Percentiles rank a stretch among this genome's conserved stretches.
Evolutionary conservation across 2,113 vertebrate genomes (phyloP).

Genomic region (Megaleporinus macrocephalus): DNA sequence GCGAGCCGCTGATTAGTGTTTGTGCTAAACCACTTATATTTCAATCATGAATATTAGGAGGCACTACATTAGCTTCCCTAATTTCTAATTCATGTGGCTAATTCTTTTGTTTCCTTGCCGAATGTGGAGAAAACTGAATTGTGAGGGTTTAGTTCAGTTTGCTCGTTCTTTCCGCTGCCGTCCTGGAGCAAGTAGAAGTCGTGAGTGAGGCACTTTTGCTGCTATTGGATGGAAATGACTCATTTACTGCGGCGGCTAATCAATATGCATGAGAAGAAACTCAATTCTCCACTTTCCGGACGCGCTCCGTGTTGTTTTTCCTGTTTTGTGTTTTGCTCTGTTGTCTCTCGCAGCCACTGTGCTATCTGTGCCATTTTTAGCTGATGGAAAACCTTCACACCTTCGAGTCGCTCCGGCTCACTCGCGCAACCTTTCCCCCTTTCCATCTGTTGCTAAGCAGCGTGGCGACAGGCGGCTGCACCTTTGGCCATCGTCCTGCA

Average conservation of each 20-base stretch:
- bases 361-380: constrained; percentile 20
- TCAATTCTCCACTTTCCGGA: not conserved
- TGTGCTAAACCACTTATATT: constrained; percentile 17
- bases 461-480: not conserved
- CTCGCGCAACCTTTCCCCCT: not conserved
- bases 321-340: not conserved
- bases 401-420: not conserved
- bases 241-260: not conserved
- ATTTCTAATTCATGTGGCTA: not conserved
- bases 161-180: not conserved
- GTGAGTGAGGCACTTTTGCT: too few species aligned
- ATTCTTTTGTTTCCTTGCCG: not conserved
- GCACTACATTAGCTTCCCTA: not conserved
- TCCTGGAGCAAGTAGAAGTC: not conserved
- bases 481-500: not conserved
- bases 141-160: not conserved
- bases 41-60: constrained; percentile 23
- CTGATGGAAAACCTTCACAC: not conserved
- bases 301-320: not conserved
- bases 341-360: not conserved
- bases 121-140: not conserved
- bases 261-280: not conserved
- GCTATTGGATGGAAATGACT: not conserved
- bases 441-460: constrained; percentile 20
- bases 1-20: constrained; percentile 23